Conservation (phyloP, 2,113 vertebrate species). For the Sterna hirundo region DNA sequence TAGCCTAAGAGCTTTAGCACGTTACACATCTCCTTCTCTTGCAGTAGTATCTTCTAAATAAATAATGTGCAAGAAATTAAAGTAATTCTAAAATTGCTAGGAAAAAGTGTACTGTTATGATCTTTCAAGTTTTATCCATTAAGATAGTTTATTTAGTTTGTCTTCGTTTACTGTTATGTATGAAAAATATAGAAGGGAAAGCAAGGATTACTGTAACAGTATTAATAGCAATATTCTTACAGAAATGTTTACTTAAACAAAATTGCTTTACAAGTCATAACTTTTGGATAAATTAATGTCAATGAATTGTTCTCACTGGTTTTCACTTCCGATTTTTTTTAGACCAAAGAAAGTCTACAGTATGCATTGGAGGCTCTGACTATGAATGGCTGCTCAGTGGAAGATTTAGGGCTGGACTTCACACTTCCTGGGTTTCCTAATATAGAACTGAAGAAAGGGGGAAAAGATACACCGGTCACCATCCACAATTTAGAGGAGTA, state of each 20-base stretch:
- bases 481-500: constrained; percentile 99
- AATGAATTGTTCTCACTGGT: background rate
- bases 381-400: constrained; percentile 98
- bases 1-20: background rate
- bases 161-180: background rate
- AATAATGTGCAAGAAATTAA: background rate
- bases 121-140: background rate
- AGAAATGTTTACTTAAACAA: background rate
- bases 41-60: background rate
- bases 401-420: constrained; percentile 96
- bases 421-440: constrained; percentile 97
- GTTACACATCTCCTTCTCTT: background rate
- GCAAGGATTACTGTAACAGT: background rate
- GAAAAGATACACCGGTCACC: constrained; percentile 93
- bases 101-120: background rate
- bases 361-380: constrained; percentile 94
- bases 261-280: background rate
- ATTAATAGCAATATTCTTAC: background rate
- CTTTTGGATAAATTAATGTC: background rate
- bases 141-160: background rate
- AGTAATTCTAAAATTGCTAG: background rate
- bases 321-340: background rate
- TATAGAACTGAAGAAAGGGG: constrained; percentile 98
- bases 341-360: constrained; percentile 96
- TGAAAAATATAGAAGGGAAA: background rate